A percentile compares a stretch with the other conserved stretches of the same genome.
These are phyloP conservation scores for Bungarus multicinctus DNA, from an alignment of 2,113 vertebrate species.

Conservation along the genomic window DNA sequence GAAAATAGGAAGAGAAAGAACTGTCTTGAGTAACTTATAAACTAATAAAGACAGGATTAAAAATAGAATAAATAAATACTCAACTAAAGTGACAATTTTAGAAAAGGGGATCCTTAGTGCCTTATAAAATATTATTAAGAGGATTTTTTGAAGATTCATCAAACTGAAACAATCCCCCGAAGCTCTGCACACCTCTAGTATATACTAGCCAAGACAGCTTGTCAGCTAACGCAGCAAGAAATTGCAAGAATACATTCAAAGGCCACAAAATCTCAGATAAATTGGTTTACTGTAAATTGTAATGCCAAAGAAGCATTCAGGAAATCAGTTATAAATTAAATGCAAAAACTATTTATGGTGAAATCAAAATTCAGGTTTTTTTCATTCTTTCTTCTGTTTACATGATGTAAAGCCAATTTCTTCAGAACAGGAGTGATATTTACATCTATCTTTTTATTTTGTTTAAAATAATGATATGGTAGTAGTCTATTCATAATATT, in stretches of 20 bases:
- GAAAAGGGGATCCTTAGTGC: not conserved
- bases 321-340: not conserved
- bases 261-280: not conserved
- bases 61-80: not conserved
- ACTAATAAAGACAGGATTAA: not conserved
- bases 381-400: not conserved
- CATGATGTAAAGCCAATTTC: not conserved
- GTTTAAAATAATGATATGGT: not conserved
- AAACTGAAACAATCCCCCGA: not conserved
- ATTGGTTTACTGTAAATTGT: not conserved
- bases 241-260: not conserved
- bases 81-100: not conserved
- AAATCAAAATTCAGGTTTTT: not conserved
- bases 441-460: not conserved
- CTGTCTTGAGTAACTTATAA: not conserved
- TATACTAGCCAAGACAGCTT: not conserved
- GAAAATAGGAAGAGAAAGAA: not conserved
- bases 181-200: not conserved
- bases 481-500: not conserved
- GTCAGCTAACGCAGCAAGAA: not conserved
- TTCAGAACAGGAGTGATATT: not conserved
- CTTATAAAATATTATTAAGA: not conserved
- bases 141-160: not conserved
- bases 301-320: not conserved
- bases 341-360: not conserved